phyloP scores from a whole-genome alignment of 2,797 vertebrate genomes.

The Numenius phaeopus region DNA sequence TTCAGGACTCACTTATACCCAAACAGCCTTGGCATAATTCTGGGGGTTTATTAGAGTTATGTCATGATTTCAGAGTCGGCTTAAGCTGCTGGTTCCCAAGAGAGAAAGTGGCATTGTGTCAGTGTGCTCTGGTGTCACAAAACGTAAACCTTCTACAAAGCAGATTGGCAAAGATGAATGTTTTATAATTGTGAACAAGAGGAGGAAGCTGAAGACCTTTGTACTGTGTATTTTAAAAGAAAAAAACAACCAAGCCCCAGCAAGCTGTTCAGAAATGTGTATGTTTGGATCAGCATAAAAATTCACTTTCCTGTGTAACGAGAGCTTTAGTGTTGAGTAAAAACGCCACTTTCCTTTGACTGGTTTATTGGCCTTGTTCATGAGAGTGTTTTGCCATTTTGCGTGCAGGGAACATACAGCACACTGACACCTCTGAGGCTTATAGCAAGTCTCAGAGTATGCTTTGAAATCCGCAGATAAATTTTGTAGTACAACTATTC shows the following conservation, averaged over 20 bases:
- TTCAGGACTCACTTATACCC: background rate
- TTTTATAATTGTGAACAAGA: background rate
- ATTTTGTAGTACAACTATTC: background rate
- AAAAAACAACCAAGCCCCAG: background rate
- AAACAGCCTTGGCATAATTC: background rate
- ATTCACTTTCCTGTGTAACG: background rate
- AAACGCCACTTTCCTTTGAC: background rate
- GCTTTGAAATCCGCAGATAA: background rate
- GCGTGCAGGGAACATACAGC: background rate
- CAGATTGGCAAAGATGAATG: background rate
- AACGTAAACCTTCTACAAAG: background rate
- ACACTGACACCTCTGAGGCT: background rate
- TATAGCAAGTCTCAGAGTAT: background rate
- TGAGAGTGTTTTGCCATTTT: fast-evolving
- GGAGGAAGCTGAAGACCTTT: background rate
- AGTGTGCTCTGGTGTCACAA: background rate
- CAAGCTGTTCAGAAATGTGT: background rate
- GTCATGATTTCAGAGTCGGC: background rate
- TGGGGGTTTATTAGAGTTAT: background rate
- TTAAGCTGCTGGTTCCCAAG: background rate
- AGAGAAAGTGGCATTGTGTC: background rate
- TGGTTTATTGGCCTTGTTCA: background rate
- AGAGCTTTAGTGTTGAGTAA: background rate
- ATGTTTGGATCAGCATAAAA: background rate
- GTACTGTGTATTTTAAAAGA: background rate